These are phyloP conservation scores for Noctilio leporinus DNA, from an alignment of 2,113 vertebrate species.

Conservation along the genomic window DNA sequence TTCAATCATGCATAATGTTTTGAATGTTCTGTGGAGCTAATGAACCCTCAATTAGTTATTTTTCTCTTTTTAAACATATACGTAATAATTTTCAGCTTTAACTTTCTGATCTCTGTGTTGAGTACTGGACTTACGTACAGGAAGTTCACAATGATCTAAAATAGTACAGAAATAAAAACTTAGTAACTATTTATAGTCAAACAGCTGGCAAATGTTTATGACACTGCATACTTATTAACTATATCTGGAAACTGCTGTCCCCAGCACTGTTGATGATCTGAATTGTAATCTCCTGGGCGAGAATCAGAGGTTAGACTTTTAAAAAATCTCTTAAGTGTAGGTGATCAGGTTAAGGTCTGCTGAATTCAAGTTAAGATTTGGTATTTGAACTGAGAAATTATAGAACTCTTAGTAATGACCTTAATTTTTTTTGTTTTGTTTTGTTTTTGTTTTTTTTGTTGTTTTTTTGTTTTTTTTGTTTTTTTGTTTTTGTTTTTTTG, in stretches of 20 bases:
- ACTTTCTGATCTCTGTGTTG: conserved; percentile 1
- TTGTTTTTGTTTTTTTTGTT: too few species aligned
- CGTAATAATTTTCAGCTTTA: neutral
- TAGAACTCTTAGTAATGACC: neutral
- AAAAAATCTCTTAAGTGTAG: neutral
- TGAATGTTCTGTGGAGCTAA: neutral
- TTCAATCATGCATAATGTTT: neutral
- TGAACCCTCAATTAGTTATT: neutral
- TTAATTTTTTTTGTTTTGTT: neutral
- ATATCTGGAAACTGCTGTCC: neutral
- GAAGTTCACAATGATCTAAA: conserved; percentile 49
- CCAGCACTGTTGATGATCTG: neutral
- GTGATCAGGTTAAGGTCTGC: neutral
- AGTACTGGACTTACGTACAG: conserved; percentile 7
- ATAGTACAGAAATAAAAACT: conserved; percentile 40
- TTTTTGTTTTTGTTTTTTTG: too few species aligned
- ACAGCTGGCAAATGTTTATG: conserved; percentile 39
- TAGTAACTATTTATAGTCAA: conserved; percentile 34
- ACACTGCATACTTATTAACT: neutral
- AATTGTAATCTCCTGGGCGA: neutral
- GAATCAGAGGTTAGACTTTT: neutral
- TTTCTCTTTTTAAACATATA: neutral
- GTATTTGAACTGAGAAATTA: neutral
- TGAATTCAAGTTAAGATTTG: neutral
- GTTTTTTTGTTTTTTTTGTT: too few species aligned